A percentile compares a stretch with the other conserved stretches of the same genome.
Evolutionary conservation across 2,797 vertebrate genomes (phyloP).

Genomic region (Anas flavirostris): DNA sequence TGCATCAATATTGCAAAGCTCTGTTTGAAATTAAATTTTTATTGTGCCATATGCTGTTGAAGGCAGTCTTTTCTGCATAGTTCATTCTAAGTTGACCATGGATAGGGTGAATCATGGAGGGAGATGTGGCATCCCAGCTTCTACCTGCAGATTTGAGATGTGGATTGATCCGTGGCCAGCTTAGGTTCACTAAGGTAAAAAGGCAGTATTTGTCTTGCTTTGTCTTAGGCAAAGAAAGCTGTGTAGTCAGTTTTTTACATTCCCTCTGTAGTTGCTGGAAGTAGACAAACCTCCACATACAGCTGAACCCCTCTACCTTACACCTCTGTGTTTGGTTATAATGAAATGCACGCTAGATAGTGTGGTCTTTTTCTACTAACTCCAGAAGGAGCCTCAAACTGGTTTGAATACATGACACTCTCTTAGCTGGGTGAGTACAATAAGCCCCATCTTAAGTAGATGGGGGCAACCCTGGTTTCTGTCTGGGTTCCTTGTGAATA

Average conservation of each 20-base stretch:
- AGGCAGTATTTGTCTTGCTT: not conserved
- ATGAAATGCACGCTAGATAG: not conserved
- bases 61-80: not conserved
- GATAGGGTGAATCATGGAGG: not conserved
- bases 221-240: not conserved
- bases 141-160: not conserved
- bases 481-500: not conserved
- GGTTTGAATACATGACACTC: not conserved
- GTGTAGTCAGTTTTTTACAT: fast-evolving
- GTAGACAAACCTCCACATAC: not conserved
- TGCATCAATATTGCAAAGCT: not conserved
- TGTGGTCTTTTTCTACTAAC: not conserved
- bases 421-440: not conserved
- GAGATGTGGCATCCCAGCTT: not conserved
- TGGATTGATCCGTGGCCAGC: not conserved
- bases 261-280: not conserved
- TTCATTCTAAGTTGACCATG: not conserved
- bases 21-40: not conserved
- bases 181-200: not conserved
- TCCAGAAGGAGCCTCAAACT: not conserved
- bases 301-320: not conserved
- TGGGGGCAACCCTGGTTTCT: not conserved
- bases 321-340: not conserved
- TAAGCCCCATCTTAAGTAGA: not conserved
- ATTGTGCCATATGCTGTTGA: not conserved